These are phyloP conservation scores for Synanthedon vespiformis DNA, from an alignment of 2,888 invertebrate species.

Conservation along the genomic window DNA sequence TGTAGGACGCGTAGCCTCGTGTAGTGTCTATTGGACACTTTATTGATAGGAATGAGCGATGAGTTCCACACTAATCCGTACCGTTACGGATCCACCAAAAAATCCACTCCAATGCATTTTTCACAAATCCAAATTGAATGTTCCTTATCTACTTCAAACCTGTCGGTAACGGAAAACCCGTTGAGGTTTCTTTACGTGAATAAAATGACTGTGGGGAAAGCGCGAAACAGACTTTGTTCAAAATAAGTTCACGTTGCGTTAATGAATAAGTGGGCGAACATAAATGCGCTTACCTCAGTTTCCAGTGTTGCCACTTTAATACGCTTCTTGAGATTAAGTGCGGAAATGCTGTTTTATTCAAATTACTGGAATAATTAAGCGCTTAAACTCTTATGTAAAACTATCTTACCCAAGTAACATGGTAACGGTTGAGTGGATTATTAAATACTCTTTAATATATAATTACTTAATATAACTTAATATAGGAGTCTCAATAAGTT, in stretches of 20 bases:
- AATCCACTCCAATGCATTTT: background rate
- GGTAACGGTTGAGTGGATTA: too few species aligned
- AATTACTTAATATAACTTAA: too few species aligned
- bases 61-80: background rate
- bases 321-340: too few species aligned
- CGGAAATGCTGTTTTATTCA: too few species aligned
- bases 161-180: too few species aligned
- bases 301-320: too few species aligned
- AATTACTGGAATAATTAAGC: too few species aligned
- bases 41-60: background rate
- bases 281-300: background rate
- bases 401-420: too few species aligned
- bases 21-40: background rate
- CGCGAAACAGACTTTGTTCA: background rate
- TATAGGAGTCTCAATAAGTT: too few species aligned
- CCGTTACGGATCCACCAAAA: background rate
- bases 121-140: background rate
- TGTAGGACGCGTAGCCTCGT: background rate
- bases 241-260: background rate
- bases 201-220: background rate
- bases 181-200: background rate
- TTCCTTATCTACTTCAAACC: background rate
- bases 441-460: too few species aligned
- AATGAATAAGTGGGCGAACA: background rate
- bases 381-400: too few species aligned